Conservation (phyloP, 2,797 vertebrate genomes). For the Todus mexicanus region DNA sequence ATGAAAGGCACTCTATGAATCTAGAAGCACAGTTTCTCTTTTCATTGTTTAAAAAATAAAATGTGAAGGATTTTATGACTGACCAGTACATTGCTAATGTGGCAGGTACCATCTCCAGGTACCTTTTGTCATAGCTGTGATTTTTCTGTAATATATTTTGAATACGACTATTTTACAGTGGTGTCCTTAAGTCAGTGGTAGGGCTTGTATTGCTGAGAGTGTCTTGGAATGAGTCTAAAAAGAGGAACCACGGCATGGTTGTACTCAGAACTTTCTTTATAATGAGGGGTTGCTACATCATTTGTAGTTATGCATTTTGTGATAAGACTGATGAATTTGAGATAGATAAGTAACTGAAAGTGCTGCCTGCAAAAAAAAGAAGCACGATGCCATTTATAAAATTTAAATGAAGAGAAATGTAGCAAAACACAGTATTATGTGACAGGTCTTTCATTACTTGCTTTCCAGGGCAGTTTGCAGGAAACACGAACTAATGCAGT, state of each 20-base stretch:
- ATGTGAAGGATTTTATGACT: background rate
- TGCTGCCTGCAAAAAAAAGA: background rate
- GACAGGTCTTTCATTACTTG: background rate
- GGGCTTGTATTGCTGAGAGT: background rate
- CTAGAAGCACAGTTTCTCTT: background rate
- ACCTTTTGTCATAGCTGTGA: background rate
- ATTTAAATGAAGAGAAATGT: background rate
- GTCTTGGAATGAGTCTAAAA: background rate
- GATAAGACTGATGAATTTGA: background rate
- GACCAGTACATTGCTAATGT: background rate
- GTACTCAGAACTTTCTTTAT: background rate
- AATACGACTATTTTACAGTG: background rate
- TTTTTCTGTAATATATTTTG: background rate
- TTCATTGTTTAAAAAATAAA: background rate
- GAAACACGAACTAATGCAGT: constrained; percentile 94
- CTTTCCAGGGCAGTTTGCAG: constrained; percentile 88
- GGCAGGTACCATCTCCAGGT: background rate
- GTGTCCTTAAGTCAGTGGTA: background rate
- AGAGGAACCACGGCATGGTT: background rate
- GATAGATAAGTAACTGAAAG: background rate
- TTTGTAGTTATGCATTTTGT: background rate
- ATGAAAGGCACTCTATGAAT: background rate
- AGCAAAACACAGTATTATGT: background rate
- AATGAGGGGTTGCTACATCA: background rate
- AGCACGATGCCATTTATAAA: background rate